phyloP scores from a whole-genome alignment of 2,888 invertebrate genomes.

The Nipponacmea schrenckii region DNA sequence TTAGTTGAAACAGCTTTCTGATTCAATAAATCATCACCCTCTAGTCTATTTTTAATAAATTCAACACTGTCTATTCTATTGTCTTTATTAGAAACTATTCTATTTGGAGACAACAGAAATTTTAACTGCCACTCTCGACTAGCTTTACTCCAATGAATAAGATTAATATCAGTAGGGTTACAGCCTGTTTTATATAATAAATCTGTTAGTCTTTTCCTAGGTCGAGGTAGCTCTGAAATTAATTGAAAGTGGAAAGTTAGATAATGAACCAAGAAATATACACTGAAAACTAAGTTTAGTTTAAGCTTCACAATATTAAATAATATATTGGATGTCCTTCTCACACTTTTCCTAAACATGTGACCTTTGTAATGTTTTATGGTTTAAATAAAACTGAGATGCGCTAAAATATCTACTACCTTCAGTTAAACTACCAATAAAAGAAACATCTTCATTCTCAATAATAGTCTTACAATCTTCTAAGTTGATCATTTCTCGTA shows the following conservation, averaged over 20 bases:
- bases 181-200: slow-evolving; percentile 82
- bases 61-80: slow-evolving; percentile 69
- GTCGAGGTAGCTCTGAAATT: slow-evolving; percentile 75
- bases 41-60: slow-evolving; percentile 71
- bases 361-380: too few relatives aligned
- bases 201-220: slow-evolving; percentile 86
- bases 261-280: too few relatives aligned
- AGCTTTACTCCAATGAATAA: slow-evolving; percentile 38
- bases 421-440: slow-evolving; percentile 67
- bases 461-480: slow-evolving; percentile 78
- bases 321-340: too few relatives aligned
- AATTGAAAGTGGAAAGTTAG: background rate
- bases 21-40: slow-evolving; percentile 47
- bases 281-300: too few relatives aligned
- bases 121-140: slow-evolving; percentile 66
- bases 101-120: slow-evolving; percentile 83
- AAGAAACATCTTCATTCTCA: slow-evolving; percentile 76
- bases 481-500: slow-evolving; percentile 90
- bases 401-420: too few relatives aligned
- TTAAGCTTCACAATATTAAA: too few relatives aligned
- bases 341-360: too few relatives aligned
- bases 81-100: slow-evolving; percentile 72
- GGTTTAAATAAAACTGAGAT: too few relatives aligned
- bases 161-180: slow-evolving; percentile 61
- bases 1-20: slow-evolving; percentile 53